Percentiles rank a stretch among this genome's conserved stretches.
Evolutionary conservation across 2,113 vertebrate genomes (phyloP).

Genomic region (Petroica traversi): DNA sequence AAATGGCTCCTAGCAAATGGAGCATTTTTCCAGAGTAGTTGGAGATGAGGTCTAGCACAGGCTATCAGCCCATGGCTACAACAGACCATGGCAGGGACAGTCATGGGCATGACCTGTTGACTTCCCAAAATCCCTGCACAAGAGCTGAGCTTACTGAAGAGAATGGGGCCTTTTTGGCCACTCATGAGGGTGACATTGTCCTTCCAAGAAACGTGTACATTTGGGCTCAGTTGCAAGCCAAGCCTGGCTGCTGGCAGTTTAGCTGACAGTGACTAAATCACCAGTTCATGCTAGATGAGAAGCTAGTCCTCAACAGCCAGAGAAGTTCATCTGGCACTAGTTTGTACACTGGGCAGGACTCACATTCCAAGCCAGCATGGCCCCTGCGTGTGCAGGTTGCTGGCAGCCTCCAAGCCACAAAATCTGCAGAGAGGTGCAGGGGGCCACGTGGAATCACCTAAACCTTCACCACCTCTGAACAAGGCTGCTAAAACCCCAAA

Average conservation of each 20-base stretch:
- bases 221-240: accelerated
- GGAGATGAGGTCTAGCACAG: neutral
- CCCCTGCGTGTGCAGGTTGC: neutral
- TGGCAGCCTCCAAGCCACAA: neutral
- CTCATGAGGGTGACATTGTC: accelerated
- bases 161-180: neutral
- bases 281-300: neutral
- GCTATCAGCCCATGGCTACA: neutral
- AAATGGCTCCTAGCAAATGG: neutral
- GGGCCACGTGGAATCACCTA: neutral
- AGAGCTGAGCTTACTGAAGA: neutral
- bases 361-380: neutral
- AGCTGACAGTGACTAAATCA: neutral
- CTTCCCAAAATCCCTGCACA: neutral
- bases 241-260: neutral
- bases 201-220: neutral
- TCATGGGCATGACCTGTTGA: neutral
- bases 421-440: neutral
- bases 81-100: neutral
- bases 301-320: neutral
- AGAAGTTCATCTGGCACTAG: neutral
- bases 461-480: neutral
- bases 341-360: neutral
- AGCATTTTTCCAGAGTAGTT: neutral
- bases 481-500: neutral